Evolutionary conservation across 2,113 vertebrate genomes (phyloP), one percentile per base, ranked within the genome.

Genomic region (Chiloscyllium plagiosum): DNA sequence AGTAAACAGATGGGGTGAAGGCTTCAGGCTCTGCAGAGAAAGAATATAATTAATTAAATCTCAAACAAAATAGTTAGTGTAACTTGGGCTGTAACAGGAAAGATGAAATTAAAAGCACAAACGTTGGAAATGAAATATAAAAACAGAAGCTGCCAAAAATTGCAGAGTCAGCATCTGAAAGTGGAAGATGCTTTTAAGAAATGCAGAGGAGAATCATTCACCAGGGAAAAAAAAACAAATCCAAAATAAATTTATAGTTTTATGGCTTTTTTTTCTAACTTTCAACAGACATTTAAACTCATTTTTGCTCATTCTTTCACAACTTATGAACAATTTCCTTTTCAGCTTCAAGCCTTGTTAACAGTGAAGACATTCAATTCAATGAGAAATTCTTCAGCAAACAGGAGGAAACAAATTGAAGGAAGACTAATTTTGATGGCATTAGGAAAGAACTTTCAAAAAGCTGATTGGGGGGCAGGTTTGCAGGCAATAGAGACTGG

Each of bases 1-100:
- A 97, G 98, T 98, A 97, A 99, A 99, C 96, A 99, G 98, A 97
- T 99, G 99, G 97, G 98, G 98, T 96, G 99, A 99, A 96, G 99
- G 99, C 97, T 99, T 99, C 96, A 99, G 99, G 98, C 99, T 99
- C 99, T 99, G 98, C 97, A 98, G 98, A 1, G 96, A 52, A 96
- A 0, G 96, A 97, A 37, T 66, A 95, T 93, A 50, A 52, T 90
- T 90, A 90, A 29, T 17, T 29, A 90, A 90, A 61, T 33, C 26
- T 61, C 61, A 6, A 65, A 61, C 87, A 61, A 33, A 52, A 29
- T 50, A 52, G 33, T 90, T 90, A 10, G 26, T 15, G 29, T 90
- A 76, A 95, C 22, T 50, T 50, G 4, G 69, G 68, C 29, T 95
- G 24, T 1, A 52, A 50, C 1, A 6, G 42, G 22, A 0, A 29